Conservation (phyloP, 2,888 invertebrate species). For the Chloroclystis v-ata region DNA sequence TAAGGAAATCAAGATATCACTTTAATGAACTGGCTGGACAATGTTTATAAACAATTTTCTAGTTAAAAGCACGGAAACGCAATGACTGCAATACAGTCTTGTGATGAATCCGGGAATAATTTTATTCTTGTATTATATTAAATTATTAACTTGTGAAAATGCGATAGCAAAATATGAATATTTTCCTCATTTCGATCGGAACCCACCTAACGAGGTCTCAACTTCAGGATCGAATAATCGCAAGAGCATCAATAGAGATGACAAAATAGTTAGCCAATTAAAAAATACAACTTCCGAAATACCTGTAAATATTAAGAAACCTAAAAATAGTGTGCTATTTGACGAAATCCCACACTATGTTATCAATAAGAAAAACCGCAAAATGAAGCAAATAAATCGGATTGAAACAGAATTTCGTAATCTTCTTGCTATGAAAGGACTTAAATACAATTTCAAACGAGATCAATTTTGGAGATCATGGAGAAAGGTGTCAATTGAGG, state of each 20-base stretch:
- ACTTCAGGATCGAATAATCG: no score
- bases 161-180: not conserved
- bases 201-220: not conserved
- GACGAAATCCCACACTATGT: conserved; percentile 42
- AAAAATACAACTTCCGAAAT: not conserved
- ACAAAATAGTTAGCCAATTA: not conserved
- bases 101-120: conserved; percentile 9
- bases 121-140: conserved; percentile 2
- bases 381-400: conserved; percentile 23
- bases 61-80: not conserved
- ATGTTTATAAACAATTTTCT: conserved; percentile 22
- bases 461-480: conserved; percentile 56
- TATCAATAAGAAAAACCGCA: conserved; percentile 16
- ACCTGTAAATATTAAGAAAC: no score
- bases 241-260: not conserved
- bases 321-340: conserved; percentile 34
- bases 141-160: no score
- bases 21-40: not conserved
- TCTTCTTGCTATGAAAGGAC: conserved; percentile 44
- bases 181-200: conserved; percentile 17
- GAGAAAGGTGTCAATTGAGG: conserved; percentile 39
- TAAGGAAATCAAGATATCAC: not conserved
- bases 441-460: conserved; percentile 50
- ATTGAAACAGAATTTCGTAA: conserved; percentile 45
- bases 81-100: not conserved